Evolutionary conservation across 2,113 vertebrate genomes (phyloP).

Genomic region (Atlantisia rogersi): DNA sequence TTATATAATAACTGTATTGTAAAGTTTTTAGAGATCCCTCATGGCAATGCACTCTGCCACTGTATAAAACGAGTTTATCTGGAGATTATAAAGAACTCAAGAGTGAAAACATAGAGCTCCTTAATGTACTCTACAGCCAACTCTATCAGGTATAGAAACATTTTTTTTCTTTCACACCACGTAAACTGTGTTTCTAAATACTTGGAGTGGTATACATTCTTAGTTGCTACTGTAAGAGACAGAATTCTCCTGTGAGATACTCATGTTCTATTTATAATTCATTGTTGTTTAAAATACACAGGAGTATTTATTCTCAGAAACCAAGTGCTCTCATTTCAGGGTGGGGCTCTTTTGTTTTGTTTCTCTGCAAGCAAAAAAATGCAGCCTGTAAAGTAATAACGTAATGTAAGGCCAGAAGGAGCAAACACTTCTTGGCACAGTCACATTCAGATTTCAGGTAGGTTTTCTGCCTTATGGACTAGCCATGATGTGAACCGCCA

Average conservation of each 20-base stretch:
- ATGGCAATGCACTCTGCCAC: neutral
- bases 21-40: constrained; percentile 30
- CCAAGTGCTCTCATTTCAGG: neutral
- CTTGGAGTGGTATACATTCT: neutral
- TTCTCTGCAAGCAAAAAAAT: neutral
- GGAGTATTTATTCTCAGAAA: constrained; percentile 17
- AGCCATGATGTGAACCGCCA: neutral
- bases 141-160: neutral
- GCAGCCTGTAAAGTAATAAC: neutral
- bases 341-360: constrained; percentile 1
- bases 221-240: neutral
- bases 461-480: neutral
- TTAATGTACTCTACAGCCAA: neutral
- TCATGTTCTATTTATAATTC: constrained; percentile 35
- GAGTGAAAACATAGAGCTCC: neutral
- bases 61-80: constrained; percentile 34
- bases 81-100: constrained; percentile 4
- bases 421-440: neutral
- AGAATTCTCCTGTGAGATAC: neutral
- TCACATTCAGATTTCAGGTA: neutral
- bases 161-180: neutral
- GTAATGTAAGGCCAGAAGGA: neutral
- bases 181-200: neutral
- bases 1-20: constrained; percentile 35
- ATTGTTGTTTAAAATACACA: neutral